A percentile compares a stretch with the other conserved stretches of the same genome.
Conservation (phyloP, 1,140 invertebrate species). For the Agrypnia vestita region DNA sequence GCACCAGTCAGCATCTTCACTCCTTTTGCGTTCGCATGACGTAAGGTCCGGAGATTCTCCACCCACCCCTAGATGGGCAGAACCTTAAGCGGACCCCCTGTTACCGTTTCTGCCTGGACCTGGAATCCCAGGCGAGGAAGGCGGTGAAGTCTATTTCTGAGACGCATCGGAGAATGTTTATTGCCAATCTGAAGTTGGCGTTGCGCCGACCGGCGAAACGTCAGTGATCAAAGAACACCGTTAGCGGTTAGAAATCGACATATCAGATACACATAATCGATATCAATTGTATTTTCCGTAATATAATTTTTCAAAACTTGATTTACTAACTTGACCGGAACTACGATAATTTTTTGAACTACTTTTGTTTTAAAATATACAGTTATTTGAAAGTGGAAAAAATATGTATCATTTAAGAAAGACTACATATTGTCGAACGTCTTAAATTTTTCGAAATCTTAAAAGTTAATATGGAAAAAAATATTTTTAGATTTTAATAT, state of each 20-base stretch:
- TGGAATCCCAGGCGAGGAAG: neutral
- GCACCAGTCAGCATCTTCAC: slow-evolving; percentile 37
- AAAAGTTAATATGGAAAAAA: too few species aligned
- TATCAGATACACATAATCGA: too few species aligned
- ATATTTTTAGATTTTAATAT: too few species aligned
- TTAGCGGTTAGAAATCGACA: neutral
- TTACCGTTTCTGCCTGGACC: neutral
- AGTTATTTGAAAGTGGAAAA: too few species aligned
- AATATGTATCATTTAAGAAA: too few species aligned
- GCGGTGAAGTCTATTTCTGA: slow-evolving; percentile 1
- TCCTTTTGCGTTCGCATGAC: slow-evolving; percentile 51
- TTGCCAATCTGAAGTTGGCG: neutral
- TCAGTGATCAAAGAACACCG: slow-evolving; percentile 1
- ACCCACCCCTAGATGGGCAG: neutral
- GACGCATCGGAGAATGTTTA: slow-evolving; percentile 13
- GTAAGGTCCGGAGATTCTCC: slow-evolving; percentile 36
- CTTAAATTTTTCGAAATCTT: too few species aligned
- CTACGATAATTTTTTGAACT: too few species aligned
- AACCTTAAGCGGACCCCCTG: neutral
- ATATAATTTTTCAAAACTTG: too few species aligned
- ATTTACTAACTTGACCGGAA: too few species aligned
- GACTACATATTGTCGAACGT: too few species aligned
- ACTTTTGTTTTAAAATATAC: too few species aligned
- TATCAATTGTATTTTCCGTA: too few species aligned
- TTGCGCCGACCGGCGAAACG: slow-evolving; percentile 10